phyloP scores from a whole-genome alignment of 2,797 vertebrate genomes.

The Poecilia gillii region DNA sequence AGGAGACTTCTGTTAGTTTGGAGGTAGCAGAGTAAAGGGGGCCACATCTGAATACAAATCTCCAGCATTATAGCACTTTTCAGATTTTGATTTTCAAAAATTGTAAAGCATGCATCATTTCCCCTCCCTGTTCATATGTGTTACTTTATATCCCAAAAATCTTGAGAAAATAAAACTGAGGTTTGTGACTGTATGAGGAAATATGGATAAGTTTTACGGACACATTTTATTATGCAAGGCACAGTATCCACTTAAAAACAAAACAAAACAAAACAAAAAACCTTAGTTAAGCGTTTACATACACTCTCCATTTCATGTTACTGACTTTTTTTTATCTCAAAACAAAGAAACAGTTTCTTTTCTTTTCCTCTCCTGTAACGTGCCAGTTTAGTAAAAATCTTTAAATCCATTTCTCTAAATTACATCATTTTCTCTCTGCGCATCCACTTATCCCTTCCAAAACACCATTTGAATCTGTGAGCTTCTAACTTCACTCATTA shows the following conservation, averaged over 20 bases:
- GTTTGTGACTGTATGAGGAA: background rate
- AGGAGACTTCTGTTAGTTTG: background rate
- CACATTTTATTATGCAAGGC: background rate
- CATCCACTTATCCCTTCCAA: constrained; percentile 5
- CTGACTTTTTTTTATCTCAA: constrained; percentile 34
- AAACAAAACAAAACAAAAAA: background rate
- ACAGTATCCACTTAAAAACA: background rate
- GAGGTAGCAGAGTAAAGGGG: background rate
- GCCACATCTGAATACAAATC: background rate
- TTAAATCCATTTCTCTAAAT: constrained; percentile 12
- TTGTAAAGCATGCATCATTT: background rate
- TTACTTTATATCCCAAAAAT: background rate
- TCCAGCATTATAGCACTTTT: background rate
- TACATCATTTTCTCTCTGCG: constrained; percentile 5
- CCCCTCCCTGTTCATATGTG: background rate
- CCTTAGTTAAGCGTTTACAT: constrained; percentile 7
- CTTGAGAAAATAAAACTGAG: background rate
- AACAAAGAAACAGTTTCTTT: constrained; percentile 25
- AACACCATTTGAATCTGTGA: constrained; percentile 3
- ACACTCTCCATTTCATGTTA: constrained; percentile 22
- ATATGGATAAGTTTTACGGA: background rate
- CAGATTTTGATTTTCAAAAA: background rate
- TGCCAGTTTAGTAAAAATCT: constrained; percentile 1
- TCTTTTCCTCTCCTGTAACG: constrained; percentile 28
- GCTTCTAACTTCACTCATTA: constrained; percentile 23